Percentiles rank a stretch among this genome's conserved stretches.
These are phyloP conservation scores for Limanda limanda DNA, from an alignment of 2,113 vertebrate species.

Conservation along the genomic window DNA sequence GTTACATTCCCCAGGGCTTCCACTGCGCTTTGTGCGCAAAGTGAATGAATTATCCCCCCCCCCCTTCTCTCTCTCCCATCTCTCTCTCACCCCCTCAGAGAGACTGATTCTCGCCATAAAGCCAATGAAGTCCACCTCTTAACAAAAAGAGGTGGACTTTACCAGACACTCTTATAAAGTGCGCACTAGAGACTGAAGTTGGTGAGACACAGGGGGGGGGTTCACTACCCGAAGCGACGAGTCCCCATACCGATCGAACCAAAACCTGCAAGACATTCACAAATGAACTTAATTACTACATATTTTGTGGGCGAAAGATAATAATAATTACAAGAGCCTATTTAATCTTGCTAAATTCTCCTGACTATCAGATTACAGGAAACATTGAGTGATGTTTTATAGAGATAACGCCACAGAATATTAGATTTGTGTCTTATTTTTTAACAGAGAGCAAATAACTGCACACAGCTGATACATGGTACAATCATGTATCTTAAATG, in stretches of 20 bases:
- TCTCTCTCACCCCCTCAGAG: conserved; percentile 56
- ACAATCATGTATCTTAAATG: no score
- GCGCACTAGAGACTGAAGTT: conserved; percentile 63
- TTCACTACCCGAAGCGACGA: conserved; percentile 36
- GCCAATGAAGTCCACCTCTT: conserved; percentile 80
- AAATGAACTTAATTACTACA: no score
- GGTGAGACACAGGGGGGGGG: conserved; percentile 48
- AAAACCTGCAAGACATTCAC: no score
- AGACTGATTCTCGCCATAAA: conserved; percentile 68
- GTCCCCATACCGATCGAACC: neutral
- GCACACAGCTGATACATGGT: neutral
- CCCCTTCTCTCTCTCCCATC: conserved; percentile 15
- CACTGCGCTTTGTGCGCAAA: conserved; percentile 80
- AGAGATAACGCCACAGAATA: no score
- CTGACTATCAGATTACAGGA: no score
- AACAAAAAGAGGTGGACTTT: conserved; percentile 71
- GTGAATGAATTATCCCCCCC: conserved; percentile 78
- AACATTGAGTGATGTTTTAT: no score
- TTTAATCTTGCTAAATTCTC: no score
- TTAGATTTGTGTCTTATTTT: no score
- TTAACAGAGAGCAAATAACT: neutral
- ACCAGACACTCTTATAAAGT: conserved; percentile 70
- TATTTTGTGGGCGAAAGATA: no score
- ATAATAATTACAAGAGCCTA: no score
- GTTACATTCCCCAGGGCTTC: conserved; percentile 74